phyloP scores from a whole-genome alignment of 2,888 invertebrate species.

The Lepidocyrtoides sp. region DNA sequence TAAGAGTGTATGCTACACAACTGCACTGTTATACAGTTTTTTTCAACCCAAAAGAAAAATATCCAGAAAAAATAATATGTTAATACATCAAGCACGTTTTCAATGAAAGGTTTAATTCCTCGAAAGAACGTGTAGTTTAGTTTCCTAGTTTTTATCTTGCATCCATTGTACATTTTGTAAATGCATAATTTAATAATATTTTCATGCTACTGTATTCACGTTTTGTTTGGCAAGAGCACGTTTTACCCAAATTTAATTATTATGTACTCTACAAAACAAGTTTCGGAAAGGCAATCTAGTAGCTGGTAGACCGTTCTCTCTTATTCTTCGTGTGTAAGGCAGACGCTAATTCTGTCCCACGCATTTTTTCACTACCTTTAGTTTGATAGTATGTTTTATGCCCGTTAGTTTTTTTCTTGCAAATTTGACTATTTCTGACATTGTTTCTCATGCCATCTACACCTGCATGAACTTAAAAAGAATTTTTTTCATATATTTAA shows the following conservation, averaged over 20 bases:
- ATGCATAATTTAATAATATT: no score
- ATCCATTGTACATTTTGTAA: not conserved
- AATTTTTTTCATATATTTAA: no score
- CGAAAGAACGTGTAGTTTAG: not conserved
- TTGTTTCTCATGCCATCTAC: no score
- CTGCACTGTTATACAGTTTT: no score
- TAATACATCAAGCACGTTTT: not conserved
- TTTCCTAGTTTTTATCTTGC: not conserved
- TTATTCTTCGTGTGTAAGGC: slow-evolving; percentile 37
- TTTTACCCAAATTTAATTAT: no score
- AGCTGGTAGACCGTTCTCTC: slow-evolving; percentile 2
- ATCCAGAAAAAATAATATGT: not conserved
- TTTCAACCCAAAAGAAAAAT: not conserved
- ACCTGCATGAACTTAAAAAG: no score
- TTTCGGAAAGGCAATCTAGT: not conserved
- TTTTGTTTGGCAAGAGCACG: no score
- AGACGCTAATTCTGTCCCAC: not conserved
- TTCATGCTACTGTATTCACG: no score
- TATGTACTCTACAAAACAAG: not conserved
- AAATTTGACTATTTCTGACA: no score
- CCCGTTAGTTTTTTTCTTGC: no score
- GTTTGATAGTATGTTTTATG: no score
- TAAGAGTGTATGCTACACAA: not conserved
- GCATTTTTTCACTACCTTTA: no score
- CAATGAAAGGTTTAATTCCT: not conserved